phyloP scores from a whole-genome alignment of 2,888 invertebrate species.

The Luperina testacea region DNA sequence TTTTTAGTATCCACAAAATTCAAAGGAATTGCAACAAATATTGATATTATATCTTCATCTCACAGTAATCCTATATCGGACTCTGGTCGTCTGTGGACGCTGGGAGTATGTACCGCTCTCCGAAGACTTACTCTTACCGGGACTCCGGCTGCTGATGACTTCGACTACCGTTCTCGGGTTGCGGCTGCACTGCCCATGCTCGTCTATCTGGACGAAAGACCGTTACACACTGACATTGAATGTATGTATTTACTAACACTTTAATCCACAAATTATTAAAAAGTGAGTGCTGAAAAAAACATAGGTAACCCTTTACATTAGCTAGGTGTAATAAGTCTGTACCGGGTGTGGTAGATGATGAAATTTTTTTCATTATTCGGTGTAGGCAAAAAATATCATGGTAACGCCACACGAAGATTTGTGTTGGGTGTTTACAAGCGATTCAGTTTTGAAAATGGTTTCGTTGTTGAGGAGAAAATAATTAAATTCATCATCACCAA shows the following conservation, averaged over 20 bases:
- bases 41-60: neutral
- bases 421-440: conserved; percentile 8
- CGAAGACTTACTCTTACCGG: conserved; percentile 79
- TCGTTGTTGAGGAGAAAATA: neutral
- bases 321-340: neutral
- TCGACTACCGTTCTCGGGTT: conserved; percentile 77
- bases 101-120: conserved; percentile 83
- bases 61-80: conserved; percentile 84
- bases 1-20: neutral
- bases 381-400: conserved; percentile 1
- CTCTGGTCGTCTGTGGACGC: conserved; percentile 83
- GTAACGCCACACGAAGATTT: neutral
- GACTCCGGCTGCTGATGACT: conserved; percentile 75
- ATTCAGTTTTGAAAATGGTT: conserved; percentile 15
- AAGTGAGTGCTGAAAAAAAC: neutral
- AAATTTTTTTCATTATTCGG: neutral
- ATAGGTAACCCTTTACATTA: neutral
- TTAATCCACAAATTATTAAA: neutral
- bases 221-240: conserved; percentile 77
- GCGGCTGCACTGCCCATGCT: conserved; percentile 82
- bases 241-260: conserved; percentile 68
- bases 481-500: neutral
- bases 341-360: neutral
- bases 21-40: neutral
- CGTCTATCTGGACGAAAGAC: conserved; percentile 80